Evolutionary conservation across 2,888 invertebrate genomes (phyloP), one percentile per base, ranked within the genome.

Genomic region (Blastobasis adustella): DNA sequence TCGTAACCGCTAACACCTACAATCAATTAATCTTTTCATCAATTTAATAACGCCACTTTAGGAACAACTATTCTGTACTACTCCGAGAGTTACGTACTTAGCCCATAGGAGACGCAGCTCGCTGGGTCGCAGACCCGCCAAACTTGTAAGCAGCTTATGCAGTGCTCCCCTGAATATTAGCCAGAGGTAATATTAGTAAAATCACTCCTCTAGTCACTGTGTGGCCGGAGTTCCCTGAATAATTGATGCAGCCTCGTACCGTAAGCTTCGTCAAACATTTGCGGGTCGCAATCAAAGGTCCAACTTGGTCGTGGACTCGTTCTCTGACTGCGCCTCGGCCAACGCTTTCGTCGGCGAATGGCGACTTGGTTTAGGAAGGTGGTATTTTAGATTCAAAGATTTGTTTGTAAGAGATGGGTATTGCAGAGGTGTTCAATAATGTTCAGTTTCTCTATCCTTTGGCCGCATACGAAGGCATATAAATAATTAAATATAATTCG

Each of bases 101-200:
- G 64, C 66, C n/a, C 42, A 10, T 42, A 42, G 9, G 42, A 42
- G 42, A n/a, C 42, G n/a, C 42, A 42, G 10, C 4, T n/a, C 42
- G 10, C 9, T 5, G n/a, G 7, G 40, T 6, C 42, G 5, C 42
- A n/a, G 5, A 9, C 42, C 42, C 63, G 66, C 61, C 64, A 71
- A 82, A 82, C 76, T 82, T 81, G 71, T 84, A 86, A 86, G 84
- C 76, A 66, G 83, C 87, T 86, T 85, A 85, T 69, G 73, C 66
- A 67, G 67, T 70, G 67, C 68, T 68, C 69, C 62, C 62, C 63
- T 69, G 23, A 23, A 23, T 23, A 23, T 23, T 23, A 23, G 23
- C 23, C 23, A 23, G 23, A 23, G 69, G 71, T 74, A 79, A 81
- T 84, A 79, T 81, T 79, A 79, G 63, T 72, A 69, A 80, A 82